phyloP scores from a whole-genome alignment of 2,113 vertebrate species.

The Struthio camelus region DNA sequence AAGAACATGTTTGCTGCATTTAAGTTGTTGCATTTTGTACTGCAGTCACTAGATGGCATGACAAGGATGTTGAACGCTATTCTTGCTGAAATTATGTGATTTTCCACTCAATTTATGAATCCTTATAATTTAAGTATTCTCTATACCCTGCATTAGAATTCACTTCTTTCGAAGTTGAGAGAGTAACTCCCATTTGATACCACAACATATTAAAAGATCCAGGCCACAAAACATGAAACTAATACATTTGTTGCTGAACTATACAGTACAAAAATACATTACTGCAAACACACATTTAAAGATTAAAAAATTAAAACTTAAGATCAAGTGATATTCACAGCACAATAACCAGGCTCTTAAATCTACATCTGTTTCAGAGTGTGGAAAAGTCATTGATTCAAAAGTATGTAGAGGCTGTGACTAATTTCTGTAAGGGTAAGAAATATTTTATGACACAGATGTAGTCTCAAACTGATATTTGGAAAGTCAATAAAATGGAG shows the following conservation, averaged over 20 bases:
- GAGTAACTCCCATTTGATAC: not conserved
- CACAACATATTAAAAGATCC: not conserved
- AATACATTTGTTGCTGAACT: not conserved
- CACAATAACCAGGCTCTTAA: not conserved
- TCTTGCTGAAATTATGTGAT: not conserved
- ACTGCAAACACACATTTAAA: not conserved
- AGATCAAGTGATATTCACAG: not conserved
- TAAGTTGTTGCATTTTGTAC: constrained; percentile 3
- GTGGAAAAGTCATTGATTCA: not conserved
- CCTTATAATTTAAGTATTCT: not conserved
- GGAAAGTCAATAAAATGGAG: not conserved
- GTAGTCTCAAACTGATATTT: not conserved
- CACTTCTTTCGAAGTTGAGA: not conserved
- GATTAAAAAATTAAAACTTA: not conserved
- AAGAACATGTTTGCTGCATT: not conserved
- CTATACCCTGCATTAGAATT: not conserved
- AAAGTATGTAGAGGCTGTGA: not conserved
- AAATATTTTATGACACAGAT: not conserved
- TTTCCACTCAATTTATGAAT: not conserved
- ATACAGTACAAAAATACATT: not conserved
- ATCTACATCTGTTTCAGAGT: not conserved
- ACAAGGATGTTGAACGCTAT: constrained; percentile 17
- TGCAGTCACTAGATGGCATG: constrained; percentile 70
- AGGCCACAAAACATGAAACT: not conserved
- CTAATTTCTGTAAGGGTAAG: not conserved